Conservation (phyloP, 2,797 vertebrate species). For the Columba guinea region DNA sequence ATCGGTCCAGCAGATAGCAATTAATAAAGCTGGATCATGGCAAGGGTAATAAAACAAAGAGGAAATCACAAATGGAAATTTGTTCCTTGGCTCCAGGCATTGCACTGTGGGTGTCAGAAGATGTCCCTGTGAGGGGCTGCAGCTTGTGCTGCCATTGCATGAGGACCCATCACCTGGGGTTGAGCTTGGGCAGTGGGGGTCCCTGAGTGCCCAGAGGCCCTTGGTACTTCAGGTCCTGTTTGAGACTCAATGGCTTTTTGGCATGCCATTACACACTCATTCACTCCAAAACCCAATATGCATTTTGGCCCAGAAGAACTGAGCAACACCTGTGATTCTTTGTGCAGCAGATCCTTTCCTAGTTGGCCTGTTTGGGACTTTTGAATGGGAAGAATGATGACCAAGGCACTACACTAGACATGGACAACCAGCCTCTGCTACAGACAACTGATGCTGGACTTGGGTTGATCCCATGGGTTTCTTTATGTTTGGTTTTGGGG, state of each 20-base stretch:
- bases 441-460: not conserved
- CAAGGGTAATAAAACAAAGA: not conserved
- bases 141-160: rapidly evolving
- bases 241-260: not conserved
- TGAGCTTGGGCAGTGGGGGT: rapidly evolving
- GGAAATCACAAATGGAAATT: not conserved
- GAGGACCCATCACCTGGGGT: not conserved
- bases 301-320: not conserved
- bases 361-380: not conserved
- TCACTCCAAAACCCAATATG: rapidly evolving
- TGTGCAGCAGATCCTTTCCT: not conserved
- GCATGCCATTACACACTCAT: not conserved
- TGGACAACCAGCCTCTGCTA: not conserved
- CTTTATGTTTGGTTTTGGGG: not conserved
- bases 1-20: not conserved
- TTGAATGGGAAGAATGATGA: not conserved
- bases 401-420: rapidly evolving
- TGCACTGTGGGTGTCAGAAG: not conserved
- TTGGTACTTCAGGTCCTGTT: not conserved
- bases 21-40: not conserved
- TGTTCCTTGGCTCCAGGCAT: not conserved
- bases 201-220: not conserved
- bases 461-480: not conserved
- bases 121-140: not conserved
- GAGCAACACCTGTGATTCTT: not conserved